These are phyloP conservation scores for Macropus fuliginosus DNA, from an alignment of 2,797 vertebrate genomes.

Conservation along the genomic window DNA sequence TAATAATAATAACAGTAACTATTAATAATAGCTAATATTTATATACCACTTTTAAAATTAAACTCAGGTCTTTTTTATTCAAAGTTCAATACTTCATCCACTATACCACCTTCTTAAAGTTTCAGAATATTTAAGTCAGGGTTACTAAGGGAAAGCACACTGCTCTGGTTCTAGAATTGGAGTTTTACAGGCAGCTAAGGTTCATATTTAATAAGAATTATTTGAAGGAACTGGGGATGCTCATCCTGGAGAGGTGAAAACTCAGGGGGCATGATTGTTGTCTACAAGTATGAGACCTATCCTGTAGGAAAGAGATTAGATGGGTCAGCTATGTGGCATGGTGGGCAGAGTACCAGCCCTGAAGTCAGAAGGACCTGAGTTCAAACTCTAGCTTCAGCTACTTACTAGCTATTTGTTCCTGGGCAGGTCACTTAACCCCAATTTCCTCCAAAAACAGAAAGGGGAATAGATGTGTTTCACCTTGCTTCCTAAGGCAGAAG, in stretches of 20 bases:
- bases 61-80: not conserved
- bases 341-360: not conserved
- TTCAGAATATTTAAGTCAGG: not conserved
- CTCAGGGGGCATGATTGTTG: not conserved
- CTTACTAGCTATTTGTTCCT: not conserved
- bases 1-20: not conserved
- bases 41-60: not conserved
- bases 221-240: not conserved
- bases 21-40: not conserved
- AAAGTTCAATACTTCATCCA: not conserved
- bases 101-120: not conserved
- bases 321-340: not conserved
- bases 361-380: not conserved
- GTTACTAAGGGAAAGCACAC: not conserved
- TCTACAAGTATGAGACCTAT: not conserved
- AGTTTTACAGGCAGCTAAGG: not conserved
- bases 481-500: not conserved
- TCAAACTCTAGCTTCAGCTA: not conserved
- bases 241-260: not conserved
- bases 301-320: not conserved
- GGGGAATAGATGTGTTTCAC: not conserved
- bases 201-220: not conserved
- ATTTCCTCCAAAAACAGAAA: not conserved
- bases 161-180: not conserved
- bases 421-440: not conserved